Conservation (phyloP, 1,140 invertebrate species). For the Drosophila kohkoa region DNA sequence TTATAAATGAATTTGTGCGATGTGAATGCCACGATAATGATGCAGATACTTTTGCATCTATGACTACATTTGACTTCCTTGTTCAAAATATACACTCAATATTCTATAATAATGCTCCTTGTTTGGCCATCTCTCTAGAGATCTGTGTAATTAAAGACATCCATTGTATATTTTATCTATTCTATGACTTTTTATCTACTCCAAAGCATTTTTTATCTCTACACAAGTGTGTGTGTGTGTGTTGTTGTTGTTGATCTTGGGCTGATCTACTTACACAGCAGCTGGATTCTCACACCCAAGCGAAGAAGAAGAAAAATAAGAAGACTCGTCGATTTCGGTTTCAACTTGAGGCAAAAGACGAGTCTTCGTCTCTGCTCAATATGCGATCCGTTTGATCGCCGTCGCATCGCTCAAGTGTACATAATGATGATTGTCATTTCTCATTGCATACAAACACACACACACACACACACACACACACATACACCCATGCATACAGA, state of each 20-base stretch:
- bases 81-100: too few relatives aligned
- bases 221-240: not conserved
- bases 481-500: too few relatives aligned
- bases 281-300: constrained; percentile 31
- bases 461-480: constrained; percentile 6
- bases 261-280: constrained; percentile 42
- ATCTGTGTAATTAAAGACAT: constrained; percentile 16
- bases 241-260: constrained; percentile 32
- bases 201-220: constrained; percentile 3
- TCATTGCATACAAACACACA: constrained; percentile 55
- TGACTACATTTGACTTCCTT: not conserved
- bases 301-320: constrained; percentile 9
- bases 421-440: constrained; percentile 81
- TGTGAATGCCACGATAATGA: not conserved
- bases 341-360: constrained; percentile 43
- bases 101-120: constrained; percentile 13
- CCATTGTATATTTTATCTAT: constrained; percentile 22
- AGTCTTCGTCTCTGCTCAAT: constrained; percentile 13
- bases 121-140: constrained; percentile 12
- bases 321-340: constrained; percentile 58
- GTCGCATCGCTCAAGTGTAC: constrained; percentile 47
- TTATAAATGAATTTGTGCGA: constrained; percentile 20
- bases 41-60: constrained; percentile 1
- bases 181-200: not conserved
- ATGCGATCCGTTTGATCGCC: constrained; percentile 28